Evolutionary conservation across 2,888 invertebrate species (phyloP), one percentile per base, ranked within the genome.

Genomic region (Elegia similella): DNA sequence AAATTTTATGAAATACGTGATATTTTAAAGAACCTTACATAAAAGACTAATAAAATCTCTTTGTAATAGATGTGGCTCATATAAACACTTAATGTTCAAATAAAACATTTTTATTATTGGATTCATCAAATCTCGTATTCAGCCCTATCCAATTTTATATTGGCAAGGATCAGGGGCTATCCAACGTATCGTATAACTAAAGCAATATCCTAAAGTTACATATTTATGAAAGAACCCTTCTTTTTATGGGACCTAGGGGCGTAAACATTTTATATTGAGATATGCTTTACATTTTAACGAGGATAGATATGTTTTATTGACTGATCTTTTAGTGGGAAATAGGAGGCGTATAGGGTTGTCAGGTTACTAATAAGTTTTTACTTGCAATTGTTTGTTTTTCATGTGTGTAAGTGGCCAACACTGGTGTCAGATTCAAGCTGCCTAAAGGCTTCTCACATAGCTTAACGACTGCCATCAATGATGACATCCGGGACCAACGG

Each of bases 211-310:
- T 73, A 66, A 78, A 76, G 71, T 76, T 80, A 75, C 72, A 82
- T 82, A 82, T 84, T 82, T 85, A 84, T 83, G 76, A 74, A 73
- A 71, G 72, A 73, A 72, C 72, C 78, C 74, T 73, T 73, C 67
- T 62, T 74, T 80, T 78, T 78, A 76, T 73, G 66, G 69, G 62
- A 61, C 63, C 64, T 63, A 55, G 57, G 66, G 69, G 72, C 64
- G 66, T 67, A 69, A 72, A 75, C 68, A 70, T 76, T 77, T 72
- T 68, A 65, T 67, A 62, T 60, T 62, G 56, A 63, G 61, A 56
- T 56, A 56, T 56, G 42, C 23, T 55, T 55, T 55, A 47, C 55
- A 55, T 55, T 55, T 55, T 55, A 55, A 55, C 47, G 47, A 48
- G 47, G 48, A 42, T 10, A 42, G 23, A 48, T 56, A 29, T 47